Evolutionary conservation across 2,113 vertebrate genomes (phyloP).

Genomic region (Callionymus lyra): DNA sequence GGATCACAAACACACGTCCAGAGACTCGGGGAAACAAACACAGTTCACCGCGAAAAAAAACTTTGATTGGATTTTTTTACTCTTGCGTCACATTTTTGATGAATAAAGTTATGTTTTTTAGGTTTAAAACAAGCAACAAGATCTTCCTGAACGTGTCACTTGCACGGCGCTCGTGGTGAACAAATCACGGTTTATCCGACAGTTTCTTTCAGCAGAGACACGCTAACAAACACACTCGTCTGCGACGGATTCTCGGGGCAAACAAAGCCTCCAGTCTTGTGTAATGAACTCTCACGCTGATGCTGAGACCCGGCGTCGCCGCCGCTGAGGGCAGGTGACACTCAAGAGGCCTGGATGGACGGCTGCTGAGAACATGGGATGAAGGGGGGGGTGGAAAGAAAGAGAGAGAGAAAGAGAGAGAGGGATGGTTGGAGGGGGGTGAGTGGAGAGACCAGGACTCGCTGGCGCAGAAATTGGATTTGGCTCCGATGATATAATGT

Average conservation of each 20-base stretch:
- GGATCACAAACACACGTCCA: no score
- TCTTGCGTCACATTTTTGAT: no score
- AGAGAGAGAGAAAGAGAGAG: no score
- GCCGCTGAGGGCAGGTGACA: conserved; percentile 59
- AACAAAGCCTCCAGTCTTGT: conserved; percentile 61
- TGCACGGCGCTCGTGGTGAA: no score
- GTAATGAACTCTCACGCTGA: conserved; percentile 58
- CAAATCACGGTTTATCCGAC: conserved; percentile 50
- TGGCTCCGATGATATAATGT: conserved; percentile 61
- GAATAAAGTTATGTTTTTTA: no score
- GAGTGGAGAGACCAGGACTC: conserved; percentile 43
- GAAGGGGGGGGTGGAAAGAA: conserved; percentile 2
- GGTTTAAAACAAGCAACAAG: no score
- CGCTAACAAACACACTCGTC: conserved; percentile 17
- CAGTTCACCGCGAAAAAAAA: no score
- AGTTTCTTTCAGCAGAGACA: conserved; percentile 33
- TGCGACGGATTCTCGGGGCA: conserved; percentile 46
- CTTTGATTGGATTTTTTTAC: no score
- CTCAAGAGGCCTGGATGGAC: conserved; percentile 35
- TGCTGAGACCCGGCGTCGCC: conserved; percentile 58
- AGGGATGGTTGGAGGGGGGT: conserved; percentile 4
- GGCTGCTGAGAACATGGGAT: conserved; percentile 12
- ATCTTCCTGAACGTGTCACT: no score
- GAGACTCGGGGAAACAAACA: no score
- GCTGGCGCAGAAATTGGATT: conserved; percentile 65